Conservation (phyloP, 2,888 invertebrate genomes). For the Lochmaea capreae region DNA sequence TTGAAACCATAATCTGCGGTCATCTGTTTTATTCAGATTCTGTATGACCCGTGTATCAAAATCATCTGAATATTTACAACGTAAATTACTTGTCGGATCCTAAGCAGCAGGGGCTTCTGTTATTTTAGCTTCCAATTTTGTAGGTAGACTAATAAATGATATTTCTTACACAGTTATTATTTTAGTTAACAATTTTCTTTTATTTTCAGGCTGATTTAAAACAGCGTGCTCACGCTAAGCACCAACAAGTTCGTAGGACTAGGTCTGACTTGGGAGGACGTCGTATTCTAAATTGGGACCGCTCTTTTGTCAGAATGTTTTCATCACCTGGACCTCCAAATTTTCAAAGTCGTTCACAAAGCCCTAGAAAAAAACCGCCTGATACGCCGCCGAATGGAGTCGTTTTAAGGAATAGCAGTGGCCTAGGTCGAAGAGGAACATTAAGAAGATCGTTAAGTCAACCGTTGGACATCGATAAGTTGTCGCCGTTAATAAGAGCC, state of each 20-base stretch:
- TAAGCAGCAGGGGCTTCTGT: too few relatives aligned
- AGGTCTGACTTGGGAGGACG: conserved; percentile 72
- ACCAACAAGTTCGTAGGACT: conserved; percentile 69
- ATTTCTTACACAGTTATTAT: too few relatives aligned
- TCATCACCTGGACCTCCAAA: conserved; percentile 64
- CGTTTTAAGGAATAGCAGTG: conserved; percentile 62
- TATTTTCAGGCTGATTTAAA: conserved; percentile 69
- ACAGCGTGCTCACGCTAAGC: conserved; percentile 62
- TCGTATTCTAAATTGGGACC: conserved; percentile 69
- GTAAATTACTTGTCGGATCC: too few relatives aligned
- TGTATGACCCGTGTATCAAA: too few relatives aligned
- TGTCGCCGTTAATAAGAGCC: conserved; percentile 69
- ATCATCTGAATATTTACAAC: too few relatives aligned
- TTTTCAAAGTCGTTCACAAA: conserved; percentile 65
- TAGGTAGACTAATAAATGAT: too few relatives aligned
- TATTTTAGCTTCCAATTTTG: too few relatives aligned
- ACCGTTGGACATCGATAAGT: conserved; percentile 73
- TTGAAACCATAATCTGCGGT: too few relatives aligned
- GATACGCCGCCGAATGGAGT: conserved; percentile 56
- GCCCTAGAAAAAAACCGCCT: conserved; percentile 66
- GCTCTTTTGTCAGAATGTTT: conserved; percentile 66
- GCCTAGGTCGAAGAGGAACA: conserved; percentile 53
- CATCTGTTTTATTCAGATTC: too few relatives aligned
- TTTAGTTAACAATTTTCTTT: conserved; percentile 8
- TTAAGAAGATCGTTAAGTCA: conserved; percentile 75